These are phyloP conservation scores for Tenthredo amoena DNA, from an alignment of 2,888 invertebrate species.

Conservation along the genomic window DNA sequence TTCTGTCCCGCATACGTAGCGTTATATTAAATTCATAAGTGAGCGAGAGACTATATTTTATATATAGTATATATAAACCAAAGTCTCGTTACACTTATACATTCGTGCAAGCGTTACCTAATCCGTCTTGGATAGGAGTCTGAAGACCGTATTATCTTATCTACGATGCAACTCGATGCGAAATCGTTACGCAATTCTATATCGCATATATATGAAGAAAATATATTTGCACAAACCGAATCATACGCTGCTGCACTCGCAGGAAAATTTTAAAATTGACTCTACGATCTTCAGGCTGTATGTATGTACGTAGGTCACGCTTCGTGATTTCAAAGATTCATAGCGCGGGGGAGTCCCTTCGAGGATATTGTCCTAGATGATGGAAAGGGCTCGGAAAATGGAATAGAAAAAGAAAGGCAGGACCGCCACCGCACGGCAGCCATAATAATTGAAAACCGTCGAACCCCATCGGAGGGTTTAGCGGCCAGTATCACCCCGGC, in stretches of 20 bases:
- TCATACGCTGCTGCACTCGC: not conserved
- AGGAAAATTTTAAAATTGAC: not conserved
- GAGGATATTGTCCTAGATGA: not conserved
- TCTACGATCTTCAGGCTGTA: not conserved
- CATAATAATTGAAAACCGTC: not conserved
- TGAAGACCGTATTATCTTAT: slow-evolving; percentile 5
- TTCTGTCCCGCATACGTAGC: not conserved
- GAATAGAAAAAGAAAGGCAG: not conserved
- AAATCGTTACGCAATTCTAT: slow-evolving; percentile 14
- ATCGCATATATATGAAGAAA: not conserved
- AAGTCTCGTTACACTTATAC: not conserved
- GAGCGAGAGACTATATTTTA: not conserved
- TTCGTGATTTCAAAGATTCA: slow-evolving; percentile 9
- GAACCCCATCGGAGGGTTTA: slow-evolving; percentile 13
- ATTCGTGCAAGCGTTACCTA: not conserved
- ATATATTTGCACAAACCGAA: not conserved
- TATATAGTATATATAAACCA: not conserved
- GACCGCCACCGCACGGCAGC: not conserved
- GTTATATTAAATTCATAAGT: not conserved
- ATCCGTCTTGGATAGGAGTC: not conserved
- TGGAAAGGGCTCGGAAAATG: slow-evolving; percentile 3
- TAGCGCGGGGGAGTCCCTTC: not conserved
- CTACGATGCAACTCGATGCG: slow-evolving; percentile 33
- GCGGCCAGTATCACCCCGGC: not conserved
- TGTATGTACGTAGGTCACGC: not conserved